Evolutionary conservation across 1,140 invertebrate genomes (phyloP).

Genomic region (Macrosteles quadrilineatus): DNA sequence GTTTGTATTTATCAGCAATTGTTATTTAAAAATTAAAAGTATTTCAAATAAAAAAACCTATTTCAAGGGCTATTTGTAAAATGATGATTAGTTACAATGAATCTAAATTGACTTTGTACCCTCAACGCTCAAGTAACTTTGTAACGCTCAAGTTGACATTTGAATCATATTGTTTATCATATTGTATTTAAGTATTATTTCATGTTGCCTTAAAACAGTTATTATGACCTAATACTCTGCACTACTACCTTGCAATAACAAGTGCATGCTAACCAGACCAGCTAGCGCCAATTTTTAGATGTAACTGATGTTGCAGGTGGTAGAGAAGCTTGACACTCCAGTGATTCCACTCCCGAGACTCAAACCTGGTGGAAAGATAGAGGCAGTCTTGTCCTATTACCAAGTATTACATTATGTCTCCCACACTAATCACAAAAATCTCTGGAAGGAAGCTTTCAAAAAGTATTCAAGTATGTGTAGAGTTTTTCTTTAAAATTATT

Average conservation of each 20-base stretch:
- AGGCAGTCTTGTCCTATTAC: slow-evolving; percentile 67
- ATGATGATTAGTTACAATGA: slow-evolving; percentile 3
- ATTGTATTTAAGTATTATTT: neutral
- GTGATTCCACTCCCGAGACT: slow-evolving; percentile 69
- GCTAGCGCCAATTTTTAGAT: too few relatives aligned
- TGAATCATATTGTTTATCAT: neutral
- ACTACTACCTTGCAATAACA: too few relatives aligned
- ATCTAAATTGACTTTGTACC: neutral
- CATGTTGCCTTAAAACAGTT: neutral
- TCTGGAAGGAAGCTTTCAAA: slow-evolving; percentile 82
- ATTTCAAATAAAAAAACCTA: neutral
- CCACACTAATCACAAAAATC: slow-evolving; percentile 76
- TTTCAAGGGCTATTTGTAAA: slow-evolving; percentile 12
- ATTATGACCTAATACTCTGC: too few relatives aligned
- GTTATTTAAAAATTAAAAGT: slow-evolving; percentile 10
- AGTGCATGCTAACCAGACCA: too few relatives aligned
- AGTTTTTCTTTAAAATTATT: slow-evolving; percentile 43
- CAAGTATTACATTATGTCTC: slow-evolving; percentile 78
- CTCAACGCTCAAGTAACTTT: too few relatives aligned
- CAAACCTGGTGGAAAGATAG: slow-evolving; percentile 54
- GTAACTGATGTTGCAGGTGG: too few relatives aligned
- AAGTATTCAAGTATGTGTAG: slow-evolving; percentile 64
- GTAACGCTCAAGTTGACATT: too few relatives aligned
- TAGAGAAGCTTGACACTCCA: slow-evolving; percentile 64
- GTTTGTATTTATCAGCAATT: slow-evolving; percentile 46